These are phyloP conservation scores for Petroica traversi DNA, from an alignment of 2,113 vertebrate species.

Conservation along the genomic window DNA sequence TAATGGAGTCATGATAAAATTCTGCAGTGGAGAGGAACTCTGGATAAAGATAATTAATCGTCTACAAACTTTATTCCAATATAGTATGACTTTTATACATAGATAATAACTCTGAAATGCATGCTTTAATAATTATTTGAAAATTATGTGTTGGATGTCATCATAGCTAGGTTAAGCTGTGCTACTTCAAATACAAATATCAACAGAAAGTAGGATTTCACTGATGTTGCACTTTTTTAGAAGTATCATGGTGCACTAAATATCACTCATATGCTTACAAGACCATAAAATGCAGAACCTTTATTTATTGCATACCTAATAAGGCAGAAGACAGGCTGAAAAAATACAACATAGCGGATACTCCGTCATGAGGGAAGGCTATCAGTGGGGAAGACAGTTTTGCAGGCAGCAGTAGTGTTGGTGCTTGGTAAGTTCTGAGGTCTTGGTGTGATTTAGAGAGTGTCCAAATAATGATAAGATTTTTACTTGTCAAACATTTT, in stretches of 20 bases:
- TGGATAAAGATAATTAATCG: background rate
- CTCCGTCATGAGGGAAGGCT: background rate
- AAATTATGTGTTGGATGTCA: background rate
- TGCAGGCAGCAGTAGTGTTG: background rate
- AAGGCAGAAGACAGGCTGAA: background rate
- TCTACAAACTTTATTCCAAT: conserved; percentile 3
- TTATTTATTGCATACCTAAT: background rate
- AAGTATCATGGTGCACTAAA: background rate
- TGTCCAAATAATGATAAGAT: background rate
- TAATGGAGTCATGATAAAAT: conserved; percentile 26
- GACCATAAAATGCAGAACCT: background rate
- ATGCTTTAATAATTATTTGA: background rate
- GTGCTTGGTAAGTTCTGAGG: background rate
- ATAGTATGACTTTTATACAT: background rate
- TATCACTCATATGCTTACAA: background rate
- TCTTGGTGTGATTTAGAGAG: background rate
- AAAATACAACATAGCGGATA: background rate
- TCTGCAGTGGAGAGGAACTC: background rate
- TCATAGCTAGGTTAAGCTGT: background rate
- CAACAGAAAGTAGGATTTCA: background rate
- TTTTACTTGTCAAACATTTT: background rate
- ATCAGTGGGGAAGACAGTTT: background rate
- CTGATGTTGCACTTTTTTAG: background rate
- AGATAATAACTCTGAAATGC: background rate
- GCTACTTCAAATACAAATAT: background rate